Evolutionary conservation across 2,113 vertebrate genomes (phyloP).

Genomic region (Bolborhynchus lineola): DNA sequence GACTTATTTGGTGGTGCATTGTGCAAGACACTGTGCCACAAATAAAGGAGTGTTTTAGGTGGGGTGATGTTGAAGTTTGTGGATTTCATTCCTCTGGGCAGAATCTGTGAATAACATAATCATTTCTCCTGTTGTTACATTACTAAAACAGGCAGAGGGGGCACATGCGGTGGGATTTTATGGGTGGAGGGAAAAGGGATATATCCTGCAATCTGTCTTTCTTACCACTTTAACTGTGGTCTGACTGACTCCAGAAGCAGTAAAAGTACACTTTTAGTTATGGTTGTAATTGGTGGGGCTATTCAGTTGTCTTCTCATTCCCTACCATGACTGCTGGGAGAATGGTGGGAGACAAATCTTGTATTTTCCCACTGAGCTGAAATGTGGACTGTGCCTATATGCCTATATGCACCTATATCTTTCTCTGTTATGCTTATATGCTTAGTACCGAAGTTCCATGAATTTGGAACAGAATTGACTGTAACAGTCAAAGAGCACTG

Average conservation of each 20-base stretch:
- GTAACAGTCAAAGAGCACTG: not conserved
- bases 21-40: not conserved
- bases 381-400: not conserved
- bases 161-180: not conserved
- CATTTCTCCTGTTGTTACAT: not conserved
- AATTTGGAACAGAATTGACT: not conserved
- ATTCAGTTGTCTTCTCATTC: not conserved
- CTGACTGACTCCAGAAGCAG: not conserved
- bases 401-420: rapidly evolving
- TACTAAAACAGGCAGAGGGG: not conserved
- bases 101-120: not conserved
- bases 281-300: rapidly evolving
- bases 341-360: not conserved
- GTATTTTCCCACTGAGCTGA: not conserved
- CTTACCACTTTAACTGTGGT: not conserved
- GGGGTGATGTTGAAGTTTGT: not conserved
- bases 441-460: not conserved
- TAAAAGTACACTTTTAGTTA: not conserved
- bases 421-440: not conserved
- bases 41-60: not conserved
- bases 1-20: not conserved
- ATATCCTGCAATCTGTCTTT: not conserved
- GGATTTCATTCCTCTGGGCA: not conserved
- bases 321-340: not conserved
- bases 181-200: not conserved